Evolutionary conservation across 2,113 vertebrate genomes (phyloP), one percentile per base, ranked within the genome.

Genomic region (Penelope pileata): DNA sequence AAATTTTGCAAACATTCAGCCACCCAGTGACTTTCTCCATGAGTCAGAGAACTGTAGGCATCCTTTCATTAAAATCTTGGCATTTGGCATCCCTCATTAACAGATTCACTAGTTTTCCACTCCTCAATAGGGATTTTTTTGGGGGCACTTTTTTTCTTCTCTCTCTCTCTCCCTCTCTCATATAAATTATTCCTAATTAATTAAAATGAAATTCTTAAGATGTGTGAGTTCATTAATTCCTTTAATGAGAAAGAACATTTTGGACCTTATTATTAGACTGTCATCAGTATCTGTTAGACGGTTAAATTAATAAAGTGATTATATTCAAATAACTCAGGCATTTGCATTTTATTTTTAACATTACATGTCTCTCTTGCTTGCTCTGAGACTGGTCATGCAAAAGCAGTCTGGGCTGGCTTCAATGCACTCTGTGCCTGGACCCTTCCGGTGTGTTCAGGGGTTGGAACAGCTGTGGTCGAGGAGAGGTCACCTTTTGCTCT

Each of bases 171-270:
- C 75, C 90, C 54, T 32, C 29, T 58, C 64, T 45, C 0, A 0
- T 93, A 96, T 96, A 95, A 97, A 96, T 96, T 94, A 96, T 94
- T 95, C 90, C 83, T 91, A 94, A 96, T 96, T 97, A 96, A 96
- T 96, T 96, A 89, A 95, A 97, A 96, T 86, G 24, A 90, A 96
- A 95, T 95, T 88, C 88, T 86, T 73, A 89, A 93, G 85, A 94
- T 88, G 78, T 92, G 92, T 40, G 87, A 95, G 88, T 95, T 96
- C 95, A 96, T 96, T 97, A 97, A 93, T 68, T 88, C 75, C 21
- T 74, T 92, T 97, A 97, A 97, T 96, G 94, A 95, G 91, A 92
- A 96, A 93, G 96, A 95, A 94, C 82, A 88, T 95, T 95, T 94
- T 94, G 92, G 93, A 92, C 92, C 81, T 93, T 90, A 93, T 94